Evolutionary conservation across 2,797 vertebrate species (phyloP).

Genomic region (Semotilus atromaculatus): DNA sequence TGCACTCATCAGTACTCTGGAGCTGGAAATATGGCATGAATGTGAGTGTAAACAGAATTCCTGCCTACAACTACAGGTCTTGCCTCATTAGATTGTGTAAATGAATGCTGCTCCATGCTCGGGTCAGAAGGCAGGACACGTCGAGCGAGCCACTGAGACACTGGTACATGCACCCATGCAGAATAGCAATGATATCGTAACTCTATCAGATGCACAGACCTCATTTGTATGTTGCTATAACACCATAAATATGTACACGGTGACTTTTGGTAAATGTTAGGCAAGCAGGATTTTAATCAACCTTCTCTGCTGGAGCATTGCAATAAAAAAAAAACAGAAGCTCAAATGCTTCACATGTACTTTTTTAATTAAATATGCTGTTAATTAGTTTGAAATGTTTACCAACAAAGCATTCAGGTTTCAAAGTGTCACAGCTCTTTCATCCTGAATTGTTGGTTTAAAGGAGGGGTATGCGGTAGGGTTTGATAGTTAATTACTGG

Average conservation of each 20-base stretch:
- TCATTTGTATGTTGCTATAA: conserved; percentile 47
- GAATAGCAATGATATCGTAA: conserved; percentile 54
- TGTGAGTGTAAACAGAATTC: conserved; percentile 52
- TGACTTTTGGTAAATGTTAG: conserved; percentile 40
- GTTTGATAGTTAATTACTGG: conserved; percentile 73
- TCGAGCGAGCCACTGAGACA: conserved; percentile 45
- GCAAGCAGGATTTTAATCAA: conserved; percentile 47
- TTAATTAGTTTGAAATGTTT: conserved; percentile 71
- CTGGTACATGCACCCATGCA: conserved; percentile 18
- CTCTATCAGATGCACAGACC: conserved; percentile 43
- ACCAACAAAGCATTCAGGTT: conserved; percentile 61
- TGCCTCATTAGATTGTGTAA: conserved; percentile 69
- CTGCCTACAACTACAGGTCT: conserved; percentile 60
- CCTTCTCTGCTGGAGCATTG: conserved; percentile 47
- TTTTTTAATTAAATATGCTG: conserved; percentile 55
- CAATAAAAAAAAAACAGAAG: conserved; percentile 30
- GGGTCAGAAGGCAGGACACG: conserved; percentile 52
- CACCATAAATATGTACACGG: conserved; percentile 30
- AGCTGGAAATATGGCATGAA: conserved; percentile 50
- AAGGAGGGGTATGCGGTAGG: conserved; percentile 52
- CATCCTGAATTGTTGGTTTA: conserved; percentile 68
- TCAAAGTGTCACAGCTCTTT: conserved; percentile 69
- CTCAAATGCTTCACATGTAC: conserved; percentile 34
- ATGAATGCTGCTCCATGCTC: conserved; percentile 57
- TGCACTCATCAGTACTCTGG: conserved; percentile 62